Evolutionary conservation across 2,888 invertebrate genomes (phyloP).

Genomic region (Ophraella communa): DNA sequence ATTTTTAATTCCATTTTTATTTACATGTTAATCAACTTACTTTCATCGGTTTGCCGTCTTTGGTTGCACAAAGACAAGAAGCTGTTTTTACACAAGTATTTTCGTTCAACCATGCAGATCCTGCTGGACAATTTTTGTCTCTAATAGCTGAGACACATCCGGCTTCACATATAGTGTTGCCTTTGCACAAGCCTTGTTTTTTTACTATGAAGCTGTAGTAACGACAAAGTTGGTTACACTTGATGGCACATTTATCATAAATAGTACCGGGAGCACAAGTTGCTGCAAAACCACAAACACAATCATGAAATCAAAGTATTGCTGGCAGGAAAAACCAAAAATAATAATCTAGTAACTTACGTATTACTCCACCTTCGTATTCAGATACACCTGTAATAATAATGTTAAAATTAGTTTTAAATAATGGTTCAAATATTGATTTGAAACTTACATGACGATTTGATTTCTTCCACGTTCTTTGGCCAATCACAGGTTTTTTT

Average conservation of each 20-base stretch:
- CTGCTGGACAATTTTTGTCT: conserved; percentile 62
- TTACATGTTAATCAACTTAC: conserved; percentile 61
- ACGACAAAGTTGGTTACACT: conserved; percentile 75
- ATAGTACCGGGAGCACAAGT: conserved; percentile 61
- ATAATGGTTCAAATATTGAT: neutral
- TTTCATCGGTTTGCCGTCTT: conserved; percentile 69
- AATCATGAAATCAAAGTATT: neutral
- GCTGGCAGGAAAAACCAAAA: neutral
- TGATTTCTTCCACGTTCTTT: conserved; percentile 62
- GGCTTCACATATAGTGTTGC: conserved; percentile 57
- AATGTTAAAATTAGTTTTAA: neutral
- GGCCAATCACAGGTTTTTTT: conserved; percentile 63
- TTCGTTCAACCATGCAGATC: conserved; percentile 74
- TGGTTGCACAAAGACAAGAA: conserved; percentile 79
- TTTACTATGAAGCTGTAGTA: conserved; percentile 64
- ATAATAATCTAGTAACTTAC: conserved; percentile 13
- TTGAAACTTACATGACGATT: conserved; percentile 65
- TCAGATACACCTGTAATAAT: conserved; percentile 6
- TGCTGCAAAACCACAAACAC: conserved; percentile 20
- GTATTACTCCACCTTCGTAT: conserved; percentile 11
- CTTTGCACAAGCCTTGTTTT: conserved; percentile 59
- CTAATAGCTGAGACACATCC: conserved; percentile 52
- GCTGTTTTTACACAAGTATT: conserved; percentile 73
- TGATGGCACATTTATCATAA: conserved; percentile 74
- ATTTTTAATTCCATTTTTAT: too few species aligned